Conservation (phyloP, 2,888 invertebrate genomes). For the Drosophila infuscata region DNA sequence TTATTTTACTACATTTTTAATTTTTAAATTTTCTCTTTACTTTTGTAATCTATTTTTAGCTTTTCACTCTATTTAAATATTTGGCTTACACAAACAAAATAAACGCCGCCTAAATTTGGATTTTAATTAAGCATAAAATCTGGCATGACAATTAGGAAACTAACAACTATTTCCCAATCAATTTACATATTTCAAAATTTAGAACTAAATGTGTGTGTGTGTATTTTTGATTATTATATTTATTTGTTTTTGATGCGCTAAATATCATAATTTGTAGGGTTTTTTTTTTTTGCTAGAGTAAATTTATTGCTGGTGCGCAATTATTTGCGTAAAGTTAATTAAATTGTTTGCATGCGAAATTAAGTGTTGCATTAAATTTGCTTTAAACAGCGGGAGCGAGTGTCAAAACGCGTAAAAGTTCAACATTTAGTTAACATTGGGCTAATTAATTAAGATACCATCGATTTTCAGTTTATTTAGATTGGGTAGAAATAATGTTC, state of each 20-base stretch:
- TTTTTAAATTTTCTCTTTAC: not conserved
- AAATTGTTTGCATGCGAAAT: slow-evolving; percentile 72
- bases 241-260: slow-evolving; percentile 40
- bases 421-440: slow-evolving; percentile 4
- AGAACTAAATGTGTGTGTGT: slow-evolving; percentile 1
- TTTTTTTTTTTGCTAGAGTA: slow-evolving; percentile 16
- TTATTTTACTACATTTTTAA: not conserved
- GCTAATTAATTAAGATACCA: not conserved
- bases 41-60: not conserved
- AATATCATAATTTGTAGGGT: slow-evolving; percentile 48
- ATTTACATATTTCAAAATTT: not conserved
- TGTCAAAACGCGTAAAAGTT: not conserved
- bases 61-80: slow-evolving; percentile 9
- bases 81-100: slow-evolving; percentile 38
- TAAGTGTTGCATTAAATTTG: slow-evolving; percentile 60
- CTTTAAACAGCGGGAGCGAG: slow-evolving; percentile 33
- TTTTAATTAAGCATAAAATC: slow-evolving; percentile 63
- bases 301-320: slow-evolving; percentile 40
- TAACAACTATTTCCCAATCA: slow-evolving; percentile 30
- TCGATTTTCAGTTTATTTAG: not conserved
- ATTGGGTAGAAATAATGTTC: not conserved
- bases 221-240: slow-evolving; percentile 13
- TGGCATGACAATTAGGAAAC: not conserved
- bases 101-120: slow-evolving; percentile 51
- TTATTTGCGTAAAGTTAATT: slow-evolving; percentile 61